Evolutionary conservation across 2,797 vertebrate species (phyloP).

Genomic region (Neostethus bicornis): DNA sequence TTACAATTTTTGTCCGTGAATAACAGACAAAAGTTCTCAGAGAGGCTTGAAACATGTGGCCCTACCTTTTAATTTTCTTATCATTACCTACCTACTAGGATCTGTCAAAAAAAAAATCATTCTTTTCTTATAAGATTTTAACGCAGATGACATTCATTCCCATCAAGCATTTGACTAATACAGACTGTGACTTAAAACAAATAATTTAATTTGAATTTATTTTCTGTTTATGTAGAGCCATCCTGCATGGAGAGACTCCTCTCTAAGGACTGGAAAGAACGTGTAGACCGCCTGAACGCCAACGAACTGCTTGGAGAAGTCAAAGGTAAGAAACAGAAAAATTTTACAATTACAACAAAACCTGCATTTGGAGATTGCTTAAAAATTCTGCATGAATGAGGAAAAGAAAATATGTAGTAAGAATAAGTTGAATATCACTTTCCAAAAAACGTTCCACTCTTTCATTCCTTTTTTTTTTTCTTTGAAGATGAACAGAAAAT

Average conservation of each 20-base stretch:
- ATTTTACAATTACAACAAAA: not conserved
- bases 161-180: not conserved
- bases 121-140: not conserved
- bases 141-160: not conserved
- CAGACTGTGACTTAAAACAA: not conserved
- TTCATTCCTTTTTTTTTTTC: not conserved
- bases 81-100: too few species aligned
- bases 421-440: not conserved
- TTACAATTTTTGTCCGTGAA: not conserved
- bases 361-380: not conserved
- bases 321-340: slow-evolving; percentile 83
- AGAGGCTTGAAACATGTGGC: not conserved
- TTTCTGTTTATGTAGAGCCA: slow-evolving; percentile 77
- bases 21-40: not conserved
- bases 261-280: slow-evolving; percentile 95
- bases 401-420: not conserved
- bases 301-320: slow-evolving; percentile 91
- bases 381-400: not conserved
- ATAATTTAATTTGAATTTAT: not conserved
- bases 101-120: not conserved
- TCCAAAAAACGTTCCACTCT: slow-evolving; percentile 10
- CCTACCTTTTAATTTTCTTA: not conserved
- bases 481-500: slow-evolving; percentile 1
- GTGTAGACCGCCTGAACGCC: slow-evolving; percentile 90
- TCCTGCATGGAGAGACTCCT: slow-evolving; percentile 92